Percentiles rank a stretch among this genome's conserved stretches.
These are phyloP conservation scores for Phaenicophaeus curvirostris DNA, from an alignment of 2,797 vertebrate species.

Conservation along the genomic window DNA sequence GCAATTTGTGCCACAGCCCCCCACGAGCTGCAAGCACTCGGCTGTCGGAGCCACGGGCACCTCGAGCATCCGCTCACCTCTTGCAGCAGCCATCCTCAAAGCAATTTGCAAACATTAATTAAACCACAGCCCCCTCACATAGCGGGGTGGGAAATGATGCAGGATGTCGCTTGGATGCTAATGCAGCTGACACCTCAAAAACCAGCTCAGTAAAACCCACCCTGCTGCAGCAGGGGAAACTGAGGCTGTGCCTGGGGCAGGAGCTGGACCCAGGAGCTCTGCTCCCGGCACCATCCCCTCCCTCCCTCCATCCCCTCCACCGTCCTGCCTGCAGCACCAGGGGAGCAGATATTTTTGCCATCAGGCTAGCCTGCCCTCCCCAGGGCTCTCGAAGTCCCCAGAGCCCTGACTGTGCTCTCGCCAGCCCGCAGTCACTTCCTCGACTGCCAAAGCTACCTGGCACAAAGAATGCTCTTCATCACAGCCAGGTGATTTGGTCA, in stretches of 20 bases:
- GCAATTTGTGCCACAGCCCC: too few relatives aligned
- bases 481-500: too few relatives aligned
- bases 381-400: background rate
- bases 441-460: background rate
- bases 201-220: background rate
- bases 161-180: background rate
- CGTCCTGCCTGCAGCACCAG: background rate
- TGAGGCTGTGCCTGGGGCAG: background rate
- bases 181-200: background rate
- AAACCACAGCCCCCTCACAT: background rate
- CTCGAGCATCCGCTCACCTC: background rate
- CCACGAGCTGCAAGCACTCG: too few relatives aligned
- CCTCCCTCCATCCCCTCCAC: background rate
- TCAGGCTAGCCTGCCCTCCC: background rate
- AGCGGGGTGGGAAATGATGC: background rate
- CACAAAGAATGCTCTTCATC: background rate
- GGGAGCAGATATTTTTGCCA: too few relatives aligned
- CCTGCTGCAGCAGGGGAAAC: background rate
- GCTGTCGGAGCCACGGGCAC: background rate
- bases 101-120: background rate
- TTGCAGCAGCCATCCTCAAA: background rate
- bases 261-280: background rate
- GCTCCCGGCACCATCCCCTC: background rate
- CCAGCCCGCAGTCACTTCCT: background rate
- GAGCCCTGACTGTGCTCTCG: background rate